Evolutionary conservation across 1,140 invertebrate genomes (phyloP).

Genomic region (Achatina immaculata): DNA sequence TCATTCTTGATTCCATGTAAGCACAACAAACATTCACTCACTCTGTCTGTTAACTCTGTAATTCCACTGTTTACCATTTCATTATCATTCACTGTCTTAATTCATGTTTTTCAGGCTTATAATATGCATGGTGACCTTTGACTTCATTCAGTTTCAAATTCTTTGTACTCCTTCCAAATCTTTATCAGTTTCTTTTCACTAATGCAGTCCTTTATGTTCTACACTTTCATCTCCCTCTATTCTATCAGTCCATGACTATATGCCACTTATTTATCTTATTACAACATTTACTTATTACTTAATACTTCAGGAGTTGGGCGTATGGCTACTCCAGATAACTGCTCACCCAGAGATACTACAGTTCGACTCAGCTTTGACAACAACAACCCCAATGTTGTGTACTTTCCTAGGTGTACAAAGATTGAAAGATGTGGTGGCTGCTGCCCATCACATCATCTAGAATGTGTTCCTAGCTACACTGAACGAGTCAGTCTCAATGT

Average conservation of each 20-base stretch:
- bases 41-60: too few species aligned
- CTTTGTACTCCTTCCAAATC: too few species aligned
- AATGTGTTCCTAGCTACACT: constrained; percentile 46
- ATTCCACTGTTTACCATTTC: too few species aligned
- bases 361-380: constrained; percentile 40
- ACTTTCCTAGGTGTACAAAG: constrained; percentile 52
- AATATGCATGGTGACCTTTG: too few species aligned
- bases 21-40: too few species aligned
- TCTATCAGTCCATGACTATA: not conserved
- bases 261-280: not conserved
- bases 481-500: constrained; percentile 41
- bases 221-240: too few species aligned
- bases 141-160: too few species aligned
- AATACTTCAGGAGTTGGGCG: constrained; percentile 9
- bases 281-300: not conserved
- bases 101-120: too few species aligned
- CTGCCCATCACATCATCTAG: constrained; percentile 40
- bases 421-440: constrained; percentile 55
- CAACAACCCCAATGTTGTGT: constrained; percentile 40
- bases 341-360: constrained; percentile 50
- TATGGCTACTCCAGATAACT: constrained; percentile 51
- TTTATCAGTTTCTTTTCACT: too few species aligned
- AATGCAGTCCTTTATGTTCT: too few species aligned
- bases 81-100: too few species aligned
- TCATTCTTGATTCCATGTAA: too few species aligned